Base-by-base conservation (phyloP, 1,140 invertebrate species). In the Atta texana region DNA sequence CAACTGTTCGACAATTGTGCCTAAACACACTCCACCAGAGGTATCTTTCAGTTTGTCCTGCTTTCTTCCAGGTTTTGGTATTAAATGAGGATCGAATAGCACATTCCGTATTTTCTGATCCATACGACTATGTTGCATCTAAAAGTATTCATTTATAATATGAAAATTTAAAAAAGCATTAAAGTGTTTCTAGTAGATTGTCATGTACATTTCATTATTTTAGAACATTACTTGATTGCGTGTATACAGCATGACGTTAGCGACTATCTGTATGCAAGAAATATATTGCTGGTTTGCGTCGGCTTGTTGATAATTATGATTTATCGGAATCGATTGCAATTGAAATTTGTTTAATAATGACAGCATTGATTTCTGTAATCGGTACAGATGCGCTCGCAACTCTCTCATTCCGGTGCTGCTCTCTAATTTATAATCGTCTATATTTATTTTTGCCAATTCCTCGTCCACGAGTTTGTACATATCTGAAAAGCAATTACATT, bases 331-430 rank as follows among this genome's bases (percentile, higher is more conserved):
- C 5, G 88, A 75, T 31, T 93, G 92, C 3, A 93, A 61, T 51
- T 92, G 93, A 92, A 98, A 98, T 85, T 97, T 96, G 12, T 97
- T 96, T 39, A 98, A 95, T 21, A 98, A 94, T 0, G 96, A 96
- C 24, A 98, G 93, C 96, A 98, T 97, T 21, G 98, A 94, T 87
- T 96, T 96, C 88, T 97, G 97, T 28, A 97, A 91, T 1, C 97
- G 94, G 88, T 96, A 96, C 0, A 97, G 94, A 91, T 96, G 95
- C 0, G 95, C 95, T 14, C 96, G 95, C 24, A 96, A 93, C 90
- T 97, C 96, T 69, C 95, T 92, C 86, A 96, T 94, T 21, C 95
- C 95, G n/a, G 93, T 94, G 44, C 91, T 94, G 28, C 95, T 95
- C 87, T 95, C 93, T 49, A 95, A 86, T 24, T 86, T 74, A 2